Evolutionary conservation across 1,140 invertebrate genomes (phyloP).

Genomic region (Drosophila miranda): DNA sequence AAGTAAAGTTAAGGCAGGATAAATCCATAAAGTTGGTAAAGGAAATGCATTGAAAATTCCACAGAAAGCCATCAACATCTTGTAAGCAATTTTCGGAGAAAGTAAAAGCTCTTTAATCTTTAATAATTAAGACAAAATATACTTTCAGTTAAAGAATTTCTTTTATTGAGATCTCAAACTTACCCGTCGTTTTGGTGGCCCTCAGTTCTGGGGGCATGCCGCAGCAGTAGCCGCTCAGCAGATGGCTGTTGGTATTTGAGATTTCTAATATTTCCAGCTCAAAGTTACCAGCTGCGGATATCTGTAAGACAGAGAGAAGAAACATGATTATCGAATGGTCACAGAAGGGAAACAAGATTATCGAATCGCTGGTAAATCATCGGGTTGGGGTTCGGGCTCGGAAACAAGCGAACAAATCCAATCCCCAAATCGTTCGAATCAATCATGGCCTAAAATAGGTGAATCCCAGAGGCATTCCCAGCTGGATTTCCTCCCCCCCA

Average conservation of each 20-base stretch:
- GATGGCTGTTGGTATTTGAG: constrained; percentile 91
- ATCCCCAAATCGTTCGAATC: constrained; percentile 66
- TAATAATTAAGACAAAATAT: too few relatives aligned
- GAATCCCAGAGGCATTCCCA: constrained; percentile 13
- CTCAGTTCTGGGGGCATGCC: constrained; percentile 84
- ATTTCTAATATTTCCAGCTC: constrained; percentile 95
- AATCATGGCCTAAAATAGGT: constrained; percentile 57
- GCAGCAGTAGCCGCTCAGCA: constrained; percentile 92
- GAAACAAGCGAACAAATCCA: constrained; percentile 48
- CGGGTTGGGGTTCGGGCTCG: background rate
- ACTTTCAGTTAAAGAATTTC: constrained; percentile 2
- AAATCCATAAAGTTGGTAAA: too few relatives aligned
- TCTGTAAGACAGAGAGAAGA: constrained; percentile 57
- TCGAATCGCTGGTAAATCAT: constrained; percentile 3
- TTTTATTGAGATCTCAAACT: constrained; percentile 24
- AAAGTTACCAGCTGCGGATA: constrained; percentile 89
- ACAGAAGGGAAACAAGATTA: constrained; percentile 51
- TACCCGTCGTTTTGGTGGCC: constrained; percentile 83
- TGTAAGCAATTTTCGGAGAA: too few relatives aligned
- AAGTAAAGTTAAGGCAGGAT: too few relatives aligned
- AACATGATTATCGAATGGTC: constrained; percentile 35
- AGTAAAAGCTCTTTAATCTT: too few relatives aligned
- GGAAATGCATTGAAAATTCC: too few relatives aligned
- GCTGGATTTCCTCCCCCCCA: background rate
- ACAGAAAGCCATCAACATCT: too few relatives aligned